These are phyloP conservation scores for Poecilia latipinna DNA, from an alignment of 2,113 vertebrate genomes.

Conservation along the genomic window DNA sequence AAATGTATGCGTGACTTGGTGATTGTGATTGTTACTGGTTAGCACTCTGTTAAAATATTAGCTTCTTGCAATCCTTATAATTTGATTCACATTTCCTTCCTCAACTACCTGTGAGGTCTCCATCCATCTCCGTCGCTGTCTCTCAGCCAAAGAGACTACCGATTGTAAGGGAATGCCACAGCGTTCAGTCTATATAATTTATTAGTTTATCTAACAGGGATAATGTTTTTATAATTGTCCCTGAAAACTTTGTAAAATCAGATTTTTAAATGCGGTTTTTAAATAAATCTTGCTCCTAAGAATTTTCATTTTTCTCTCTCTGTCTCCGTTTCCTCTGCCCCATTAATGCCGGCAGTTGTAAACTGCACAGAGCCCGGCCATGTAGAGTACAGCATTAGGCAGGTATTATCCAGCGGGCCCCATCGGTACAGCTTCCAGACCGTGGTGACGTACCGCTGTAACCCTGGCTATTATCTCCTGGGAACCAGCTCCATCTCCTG, in stretches of 20 bases:
- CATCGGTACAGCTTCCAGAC: conserved; percentile 95
- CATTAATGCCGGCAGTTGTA: conserved; percentile 82
- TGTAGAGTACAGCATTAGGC: conserved; percentile 90
- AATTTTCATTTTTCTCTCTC: not conserved
- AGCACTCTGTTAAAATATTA: conserved; percentile 50
- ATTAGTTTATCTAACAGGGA: too few relatives aligned
- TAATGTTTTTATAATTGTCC: too few relatives aligned
- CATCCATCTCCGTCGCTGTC: conserved; percentile 62
- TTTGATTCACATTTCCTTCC: conserved; percentile 47
- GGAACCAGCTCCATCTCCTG: conserved; percentile 93
- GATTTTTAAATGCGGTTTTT: not conserved
- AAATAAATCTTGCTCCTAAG: not conserved
- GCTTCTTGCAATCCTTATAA: conserved; percentile 49
- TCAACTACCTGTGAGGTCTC: conserved; percentile 53
- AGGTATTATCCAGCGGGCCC: conserved; percentile 86
- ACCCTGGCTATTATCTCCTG: conserved; percentile 91
- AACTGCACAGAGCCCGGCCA: conserved; percentile 97
- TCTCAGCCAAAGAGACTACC: conserved; percentile 48
- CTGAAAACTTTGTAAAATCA: not conserved
- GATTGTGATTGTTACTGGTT: conserved; percentile 22
- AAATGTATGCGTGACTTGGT: conserved; percentile 19
- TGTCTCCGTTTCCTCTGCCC: not conserved
- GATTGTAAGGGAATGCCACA: conserved; percentile 67
- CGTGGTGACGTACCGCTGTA: conserved; percentile 91
- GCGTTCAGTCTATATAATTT: not conserved